A percentile compares a stretch with the other conserved stretches of the same genome.
phyloP scores from a whole-genome alignment of 1,140 invertebrate genomes.

The Elymnias hypermnestra region DNA sequence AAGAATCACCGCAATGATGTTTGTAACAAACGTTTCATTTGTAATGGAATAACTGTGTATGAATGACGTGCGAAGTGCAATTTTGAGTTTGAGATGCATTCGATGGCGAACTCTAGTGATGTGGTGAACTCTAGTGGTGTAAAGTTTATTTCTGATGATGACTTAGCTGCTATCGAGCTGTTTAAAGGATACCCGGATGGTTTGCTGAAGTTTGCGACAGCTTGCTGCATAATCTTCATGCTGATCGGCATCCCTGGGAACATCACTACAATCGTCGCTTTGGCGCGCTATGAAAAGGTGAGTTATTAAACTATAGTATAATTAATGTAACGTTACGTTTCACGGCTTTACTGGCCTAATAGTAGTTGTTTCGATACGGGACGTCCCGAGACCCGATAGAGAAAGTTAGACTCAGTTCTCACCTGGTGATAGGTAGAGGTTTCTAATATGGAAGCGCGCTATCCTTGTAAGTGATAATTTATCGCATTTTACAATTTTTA shows the following conservation, averaged over 20 bases:
- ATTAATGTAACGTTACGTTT: too few relatives aligned
- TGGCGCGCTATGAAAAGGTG: conserved; percentile 86
- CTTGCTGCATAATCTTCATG: conserved; percentile 86
- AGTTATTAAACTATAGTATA: too few relatives aligned
- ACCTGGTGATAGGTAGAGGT: too few relatives aligned
- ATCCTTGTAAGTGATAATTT: too few relatives aligned
- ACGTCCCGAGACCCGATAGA: too few relatives aligned
- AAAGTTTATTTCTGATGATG: conserved; percentile 31
- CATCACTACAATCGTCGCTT: conserved; percentile 85
- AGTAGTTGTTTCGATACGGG: too few relatives aligned
- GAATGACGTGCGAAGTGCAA: conserved; percentile 28
- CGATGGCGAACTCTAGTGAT: conserved; percentile 17
- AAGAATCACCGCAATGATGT: conserved; percentile 27
- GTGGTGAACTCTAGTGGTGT: conserved; percentile 30
- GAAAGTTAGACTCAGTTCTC: too few relatives aligned
- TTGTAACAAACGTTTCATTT: conserved; percentile 33
- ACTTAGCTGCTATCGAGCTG: conserved; percentile 68
- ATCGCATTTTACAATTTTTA: too few relatives aligned
- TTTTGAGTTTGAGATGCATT: conserved; percentile 18
- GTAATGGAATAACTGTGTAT: conserved; percentile 30
- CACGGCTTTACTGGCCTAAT: too few relatives aligned
- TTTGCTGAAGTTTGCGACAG: conserved; percentile 82
- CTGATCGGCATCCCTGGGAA: conserved; percentile 88
- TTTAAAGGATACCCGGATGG: conserved; percentile 82
- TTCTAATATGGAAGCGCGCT: too few relatives aligned